Evolutionary conservation across 2,797 vertebrate species (phyloP).

Genomic region (Scolopax bukidnonensis): DNA sequence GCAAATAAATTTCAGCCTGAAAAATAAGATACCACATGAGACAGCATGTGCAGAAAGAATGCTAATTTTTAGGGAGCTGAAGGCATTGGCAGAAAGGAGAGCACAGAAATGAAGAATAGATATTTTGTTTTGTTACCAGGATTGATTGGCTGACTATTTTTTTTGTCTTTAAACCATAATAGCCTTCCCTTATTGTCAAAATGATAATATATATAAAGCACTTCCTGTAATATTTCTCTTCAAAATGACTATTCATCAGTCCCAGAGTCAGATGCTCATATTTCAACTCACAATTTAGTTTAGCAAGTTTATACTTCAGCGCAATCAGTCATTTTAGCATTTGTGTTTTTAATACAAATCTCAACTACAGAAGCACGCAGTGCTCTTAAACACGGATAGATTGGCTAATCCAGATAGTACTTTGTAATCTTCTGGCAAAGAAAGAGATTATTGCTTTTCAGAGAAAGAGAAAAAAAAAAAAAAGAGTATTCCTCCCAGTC

Average conservation of each 20-base stretch:
- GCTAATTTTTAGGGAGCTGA: conserved; percentile 55
- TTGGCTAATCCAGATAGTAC: conserved; percentile 52
- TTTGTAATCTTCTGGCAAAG: conserved; percentile 34
- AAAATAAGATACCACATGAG: conserved; percentile 70
- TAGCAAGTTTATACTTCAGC: conserved; percentile 62
- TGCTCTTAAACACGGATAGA: conserved; percentile 11
- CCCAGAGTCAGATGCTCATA: conserved; percentile 43
- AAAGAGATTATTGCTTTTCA: conserved; percentile 21
- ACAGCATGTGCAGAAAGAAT: conserved; percentile 49
- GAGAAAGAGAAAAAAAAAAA: not conserved
- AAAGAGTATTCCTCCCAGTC: not conserved
- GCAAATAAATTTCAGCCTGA: conserved; percentile 65
- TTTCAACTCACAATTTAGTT: conserved; percentile 68
- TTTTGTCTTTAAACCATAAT: conserved; percentile 69
- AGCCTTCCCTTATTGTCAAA: conserved; percentile 69
- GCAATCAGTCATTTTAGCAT: conserved; percentile 59
- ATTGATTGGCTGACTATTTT: conserved; percentile 60
- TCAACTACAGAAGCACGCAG: not conserved
- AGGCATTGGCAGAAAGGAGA: conserved; percentile 34
- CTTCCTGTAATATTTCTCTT: conserved; percentile 69
- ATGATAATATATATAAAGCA: conserved; percentile 69
- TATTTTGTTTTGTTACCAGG: conserved; percentile 63
- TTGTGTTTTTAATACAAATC: conserved; percentile 36
- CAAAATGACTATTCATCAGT: conserved; percentile 63
- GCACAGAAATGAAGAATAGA: conserved; percentile 40